A percentile compares a stretch with the other conserved stretches of the same genome.
These are phyloP conservation scores for Crossaster papposus DNA, from an alignment of 53 echinoderm and acorn worm genomes.

Conservation along the genomic window DNA sequence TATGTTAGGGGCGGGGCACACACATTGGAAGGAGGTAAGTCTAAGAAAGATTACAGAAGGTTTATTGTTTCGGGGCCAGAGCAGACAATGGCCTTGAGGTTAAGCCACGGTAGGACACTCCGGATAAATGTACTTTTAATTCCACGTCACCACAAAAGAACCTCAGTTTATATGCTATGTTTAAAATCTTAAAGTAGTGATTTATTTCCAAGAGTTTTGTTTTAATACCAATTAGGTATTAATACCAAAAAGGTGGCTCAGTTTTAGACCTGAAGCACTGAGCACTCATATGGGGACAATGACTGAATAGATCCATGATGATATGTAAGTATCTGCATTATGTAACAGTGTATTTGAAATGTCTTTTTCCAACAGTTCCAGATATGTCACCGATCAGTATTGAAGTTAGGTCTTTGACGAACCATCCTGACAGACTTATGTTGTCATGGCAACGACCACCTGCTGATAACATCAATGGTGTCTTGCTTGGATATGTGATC, in stretches of 20 bases:
- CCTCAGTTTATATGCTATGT: too few relatives aligned
- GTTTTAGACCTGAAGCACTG: neutral
- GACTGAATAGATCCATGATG: too few relatives aligned
- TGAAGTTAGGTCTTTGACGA: neutral
- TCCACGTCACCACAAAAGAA: too few relatives aligned
- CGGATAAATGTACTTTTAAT: too few relatives aligned
- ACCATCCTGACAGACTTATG: slow-evolving; percentile 1
- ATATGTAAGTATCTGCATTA: neutral
- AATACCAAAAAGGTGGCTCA: too few relatives aligned
- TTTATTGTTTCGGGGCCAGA: too few relatives aligned
- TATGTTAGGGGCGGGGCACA: neutral
- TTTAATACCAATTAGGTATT: too few relatives aligned
- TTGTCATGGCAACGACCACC: slow-evolving; percentile 64
- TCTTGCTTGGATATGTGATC: slow-evolving; percentile 71
- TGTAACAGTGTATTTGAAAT: neutral
- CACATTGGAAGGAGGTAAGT: slow-evolving; percentile 28
- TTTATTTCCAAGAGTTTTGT: too few relatives aligned
- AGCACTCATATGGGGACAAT: too few relatives aligned
- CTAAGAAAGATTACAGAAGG: neutral
- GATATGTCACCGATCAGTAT: slow-evolving; percentile 1
- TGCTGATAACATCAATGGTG: slow-evolving; percentile 56
- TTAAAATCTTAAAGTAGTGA: too few relatives aligned
- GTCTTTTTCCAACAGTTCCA: slow-evolving; percentile 7
- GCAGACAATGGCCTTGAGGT: too few relatives aligned
- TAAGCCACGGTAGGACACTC: too few relatives aligned